Evolutionary conservation across 1,140 invertebrate genomes (phyloP), one percentile per base, ranked within the genome.

Genomic region (Calosoma granatense): DNA sequence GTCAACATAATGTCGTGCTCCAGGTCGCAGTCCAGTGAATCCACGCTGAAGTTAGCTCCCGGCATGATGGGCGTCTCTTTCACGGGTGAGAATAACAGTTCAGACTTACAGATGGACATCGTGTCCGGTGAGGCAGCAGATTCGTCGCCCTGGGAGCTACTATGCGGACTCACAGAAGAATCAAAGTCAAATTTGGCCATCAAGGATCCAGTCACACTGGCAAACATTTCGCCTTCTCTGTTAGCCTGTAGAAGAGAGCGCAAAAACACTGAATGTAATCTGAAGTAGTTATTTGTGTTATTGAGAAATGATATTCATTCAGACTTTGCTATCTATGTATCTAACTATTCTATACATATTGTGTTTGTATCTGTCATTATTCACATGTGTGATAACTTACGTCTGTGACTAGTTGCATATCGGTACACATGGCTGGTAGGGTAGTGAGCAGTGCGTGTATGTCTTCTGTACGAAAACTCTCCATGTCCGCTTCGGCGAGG

Each of bases 401-500:
- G 55, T 75, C 74, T 68, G 75, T 67, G 52, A 62, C 67, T 60
- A 74, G 66, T 65, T 76, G 75, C 19, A 68, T 54, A 59, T 77
- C 74, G 22, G 68, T 74, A 70, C 71, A 81, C 74, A 85, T 85
- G 20, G 84, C 83, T 26, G 87, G 88, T 65, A 90, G 72, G 66
- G 87, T 84, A 23, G 84, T 85, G 47, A 92, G 79, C 64, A 93
- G 76, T 57, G 86, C 88, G 67, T 92, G 87, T 66, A 95, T 94
- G 67, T 95, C 91, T 72, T 93, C 87, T 6, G 88, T 90, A 59
- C 85, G 82, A 74, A 93, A 94, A 69, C 90, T 90, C 72, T 95
- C 92, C 87, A 95, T 95, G 70, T 94, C 92, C 23, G 92, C 91
- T 74, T 94, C 89, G 20, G 92, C 92, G 61, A 95, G 78, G 72